phyloP scores from a whole-genome alignment of 1,140 invertebrate genomes.

The Drosophila navojoa region DNA sequence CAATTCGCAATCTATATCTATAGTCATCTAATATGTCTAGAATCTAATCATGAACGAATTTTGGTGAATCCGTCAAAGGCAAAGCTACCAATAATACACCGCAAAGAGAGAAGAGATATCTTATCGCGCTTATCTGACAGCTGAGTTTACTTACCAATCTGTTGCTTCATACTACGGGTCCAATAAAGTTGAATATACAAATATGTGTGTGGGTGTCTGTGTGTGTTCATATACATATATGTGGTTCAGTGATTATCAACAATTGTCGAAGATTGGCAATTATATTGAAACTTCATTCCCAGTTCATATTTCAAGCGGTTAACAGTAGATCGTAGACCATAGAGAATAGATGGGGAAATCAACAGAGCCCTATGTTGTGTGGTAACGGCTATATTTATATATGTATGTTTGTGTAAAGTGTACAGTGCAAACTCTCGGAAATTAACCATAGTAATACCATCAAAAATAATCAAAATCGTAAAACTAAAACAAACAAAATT shows the following conservation, averaged over 20 bases:
- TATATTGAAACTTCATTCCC: slow-evolving; percentile 32
- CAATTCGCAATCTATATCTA: too few species aligned
- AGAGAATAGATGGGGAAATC: slow-evolving; percentile 23
- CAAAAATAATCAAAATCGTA: too few species aligned
- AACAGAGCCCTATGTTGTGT: slow-evolving; percentile 32
- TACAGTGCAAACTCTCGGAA: background rate
- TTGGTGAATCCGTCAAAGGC: background rate
- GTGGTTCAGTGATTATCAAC: slow-evolving; percentile 33
- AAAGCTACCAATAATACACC: background rate
- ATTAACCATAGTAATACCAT: background rate
- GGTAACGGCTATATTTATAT: slow-evolving; percentile 17
- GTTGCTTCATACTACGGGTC: slow-evolving; percentile 8
- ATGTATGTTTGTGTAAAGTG: background rate
- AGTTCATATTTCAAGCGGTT: slow-evolving; percentile 11
- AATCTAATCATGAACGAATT: too few species aligned
- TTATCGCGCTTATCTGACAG: slow-evolving; percentile 45
- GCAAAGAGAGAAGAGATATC: slow-evolving; percentile 11
- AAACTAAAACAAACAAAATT: background rate
- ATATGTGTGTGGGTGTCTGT: background rate
- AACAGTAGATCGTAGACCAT: slow-evolving; percentile 6
- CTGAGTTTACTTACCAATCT: slow-evolving; percentile 17
- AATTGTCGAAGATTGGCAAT: slow-evolving; percentile 39
- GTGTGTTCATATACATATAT: background rate
- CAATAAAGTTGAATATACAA: slow-evolving; percentile 2
- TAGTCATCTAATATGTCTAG: background rate